These are phyloP conservation scores for Rhinophrynus dorsalis DNA, from an alignment of 2,797 vertebrate species.

Conservation along the genomic window DNA sequence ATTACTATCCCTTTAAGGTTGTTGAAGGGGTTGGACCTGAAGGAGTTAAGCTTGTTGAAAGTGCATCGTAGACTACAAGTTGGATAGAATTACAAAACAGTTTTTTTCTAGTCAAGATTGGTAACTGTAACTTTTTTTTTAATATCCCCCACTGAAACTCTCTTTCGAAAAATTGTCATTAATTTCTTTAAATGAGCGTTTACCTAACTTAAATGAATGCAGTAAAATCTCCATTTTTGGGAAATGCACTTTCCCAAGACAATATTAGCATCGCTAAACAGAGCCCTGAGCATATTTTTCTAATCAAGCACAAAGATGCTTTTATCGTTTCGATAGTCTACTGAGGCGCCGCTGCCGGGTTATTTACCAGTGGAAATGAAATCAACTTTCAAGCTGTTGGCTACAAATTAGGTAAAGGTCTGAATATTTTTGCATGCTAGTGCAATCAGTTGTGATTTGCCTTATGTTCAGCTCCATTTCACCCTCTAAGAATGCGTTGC, in stretches of 20 bases:
- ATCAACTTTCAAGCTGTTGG: constrained; percentile 18
- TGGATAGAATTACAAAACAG: too few species aligned
- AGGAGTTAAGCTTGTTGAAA: too few species aligned
- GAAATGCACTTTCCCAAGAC: constrained; percentile 10
- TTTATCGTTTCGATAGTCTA: not conserved
- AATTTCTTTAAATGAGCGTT: constrained; percentile 7
- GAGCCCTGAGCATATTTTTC: constrained; percentile 24
- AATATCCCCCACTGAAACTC: too few species aligned
- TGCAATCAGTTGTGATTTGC: not conserved
- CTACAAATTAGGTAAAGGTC: not conserved
- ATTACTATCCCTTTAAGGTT: too few species aligned
- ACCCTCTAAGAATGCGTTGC: too few species aligned
- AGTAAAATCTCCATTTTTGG: not conserved
- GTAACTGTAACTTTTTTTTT: too few species aligned
- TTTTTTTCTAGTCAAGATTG: too few species aligned
- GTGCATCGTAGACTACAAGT: too few species aligned
- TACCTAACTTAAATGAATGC: not conserved
- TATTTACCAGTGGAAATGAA: constrained; percentile 8
- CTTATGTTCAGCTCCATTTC: not conserved
- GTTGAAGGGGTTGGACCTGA: too few species aligned
- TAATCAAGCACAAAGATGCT: constrained; percentile 25
- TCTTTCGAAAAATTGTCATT: not conserved
- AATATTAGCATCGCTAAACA: constrained; percentile 34
- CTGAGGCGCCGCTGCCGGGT: constrained; percentile 4
- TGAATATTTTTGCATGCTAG: not conserved